phyloP scores from a whole-genome alignment of 30 jellyfish, hydroid and myxozoan genomes.

The Chrysaora quinquecirrha region DNA sequence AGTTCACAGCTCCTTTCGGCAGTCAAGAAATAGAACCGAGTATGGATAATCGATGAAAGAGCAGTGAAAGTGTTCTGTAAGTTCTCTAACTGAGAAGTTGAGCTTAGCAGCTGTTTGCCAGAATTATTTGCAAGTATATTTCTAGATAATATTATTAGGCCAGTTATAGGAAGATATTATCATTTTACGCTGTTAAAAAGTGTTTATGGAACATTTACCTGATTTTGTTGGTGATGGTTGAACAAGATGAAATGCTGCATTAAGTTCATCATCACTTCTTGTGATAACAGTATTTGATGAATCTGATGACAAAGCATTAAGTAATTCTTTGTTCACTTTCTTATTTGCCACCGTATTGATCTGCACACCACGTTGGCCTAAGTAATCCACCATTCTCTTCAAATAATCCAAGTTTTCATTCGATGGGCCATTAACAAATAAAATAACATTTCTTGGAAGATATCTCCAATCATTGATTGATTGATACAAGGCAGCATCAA shows the following conservation, averaged over 20 bases:
- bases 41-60: too few species aligned
- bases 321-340: slow-evolving; percentile 26
- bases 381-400: slow-evolving; percentile 20
- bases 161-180: too few species aligned
- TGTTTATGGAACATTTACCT: too few species aligned
- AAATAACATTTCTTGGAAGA: slow-evolving; percentile 55
- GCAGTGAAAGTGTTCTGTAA: too few species aligned
- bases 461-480: slow-evolving; percentile 37
- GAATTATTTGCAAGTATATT: too few species aligned
- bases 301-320: slow-evolving; percentile 22
- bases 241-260: slow-evolving; percentile 34
- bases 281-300: neutral
- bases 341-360: slow-evolving; percentile 24
- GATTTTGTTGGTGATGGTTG: slow-evolving; percentile 48
- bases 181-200: too few species aligned
- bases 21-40: too few species aligned
- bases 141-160: too few species aligned
- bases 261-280: slow-evolving; percentile 35
- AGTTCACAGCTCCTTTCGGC: too few species aligned
- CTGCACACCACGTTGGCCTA: slow-evolving; percentile 33
- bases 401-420: slow-evolving; percentile 26
- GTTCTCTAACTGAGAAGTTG: too few species aligned
- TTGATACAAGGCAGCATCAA: slow-evolving; percentile 53
- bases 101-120: too few species aligned
- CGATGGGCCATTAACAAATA: slow-evolving; percentile 51